Conservation (phyloP, 1,140 invertebrate species). For the Saxidomus purpurata region DNA sequence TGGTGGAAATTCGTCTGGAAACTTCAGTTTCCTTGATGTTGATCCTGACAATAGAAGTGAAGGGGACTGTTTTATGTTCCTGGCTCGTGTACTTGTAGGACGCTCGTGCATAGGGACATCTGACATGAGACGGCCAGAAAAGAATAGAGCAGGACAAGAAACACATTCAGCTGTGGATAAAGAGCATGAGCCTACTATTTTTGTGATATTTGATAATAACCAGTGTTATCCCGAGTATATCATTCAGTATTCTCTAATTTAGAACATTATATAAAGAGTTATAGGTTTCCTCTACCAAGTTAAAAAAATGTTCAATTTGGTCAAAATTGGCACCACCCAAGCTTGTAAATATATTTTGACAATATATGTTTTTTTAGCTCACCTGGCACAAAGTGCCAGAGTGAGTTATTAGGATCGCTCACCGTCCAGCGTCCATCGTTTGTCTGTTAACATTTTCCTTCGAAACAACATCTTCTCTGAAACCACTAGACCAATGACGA, state of each 20-base stretch:
- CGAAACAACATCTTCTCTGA: too few relatives aligned
- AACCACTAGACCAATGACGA: too few relatives aligned
- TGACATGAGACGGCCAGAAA: slow-evolving; percentile 55
- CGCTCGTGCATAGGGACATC: slow-evolving; percentile 34
- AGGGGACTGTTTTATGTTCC: slow-evolving; percentile 61
- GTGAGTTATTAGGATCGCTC: too few relatives aligned
- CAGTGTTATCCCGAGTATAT: slow-evolving; percentile 81
- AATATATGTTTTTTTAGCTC: too few relatives aligned
- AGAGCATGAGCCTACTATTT: slow-evolving; percentile 70
- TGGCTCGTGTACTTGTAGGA: slow-evolving; percentile 71
- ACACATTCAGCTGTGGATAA: slow-evolving; percentile 77
- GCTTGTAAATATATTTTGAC: too few relatives aligned
- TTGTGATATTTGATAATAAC: slow-evolving; percentile 79
- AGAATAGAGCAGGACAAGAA: slow-evolving; percentile 42
- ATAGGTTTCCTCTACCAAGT: too few relatives aligned
- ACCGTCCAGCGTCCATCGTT: too few relatives aligned
- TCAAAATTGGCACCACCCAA: too few relatives aligned
- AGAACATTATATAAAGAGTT: too few relatives aligned
- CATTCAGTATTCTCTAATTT: slow-evolving; percentile 76
- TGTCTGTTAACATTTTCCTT: too few relatives aligned
- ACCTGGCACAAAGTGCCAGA: too few relatives aligned
- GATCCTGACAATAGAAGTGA: neutral
- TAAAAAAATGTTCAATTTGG: too few relatives aligned
- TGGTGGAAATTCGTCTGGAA: neutral
- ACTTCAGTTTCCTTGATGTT: neutral